A percentile compares a stretch with the other conserved stretches of the same genome.
Conservation (phyloP, 1,140 invertebrate species). For the Danaus melanippus region DNA sequence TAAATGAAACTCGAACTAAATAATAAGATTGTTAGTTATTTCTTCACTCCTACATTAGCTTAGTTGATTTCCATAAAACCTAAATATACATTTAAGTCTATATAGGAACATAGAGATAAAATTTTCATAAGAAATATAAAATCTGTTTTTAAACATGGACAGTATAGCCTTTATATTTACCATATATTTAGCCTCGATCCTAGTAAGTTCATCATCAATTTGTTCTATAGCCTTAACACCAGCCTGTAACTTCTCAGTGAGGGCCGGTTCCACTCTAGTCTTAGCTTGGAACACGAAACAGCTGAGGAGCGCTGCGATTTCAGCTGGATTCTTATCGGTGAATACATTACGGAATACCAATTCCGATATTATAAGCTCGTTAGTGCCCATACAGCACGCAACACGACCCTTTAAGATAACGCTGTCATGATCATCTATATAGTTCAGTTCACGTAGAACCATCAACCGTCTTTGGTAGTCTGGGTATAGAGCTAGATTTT, state of each 20-base stretch:
- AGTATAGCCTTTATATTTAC: slow-evolving; percentile 25
- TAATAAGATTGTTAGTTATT: too few relatives aligned
- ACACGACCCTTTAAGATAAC: slow-evolving; percentile 76
- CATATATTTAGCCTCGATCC: slow-evolving; percentile 61
- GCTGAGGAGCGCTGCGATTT: slow-evolving; percentile 94
- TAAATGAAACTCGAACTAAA: too few relatives aligned
- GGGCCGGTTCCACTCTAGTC: slow-evolving; percentile 71
- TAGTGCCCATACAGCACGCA: slow-evolving; percentile 95
- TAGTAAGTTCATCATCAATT: slow-evolving; percentile 55
- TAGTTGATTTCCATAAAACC: too few relatives aligned
- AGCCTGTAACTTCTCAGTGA: slow-evolving; percentile 72
- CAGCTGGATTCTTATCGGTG: slow-evolving; percentile 85
- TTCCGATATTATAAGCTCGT: slow-evolving; percentile 96
- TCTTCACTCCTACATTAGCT: too few relatives aligned
- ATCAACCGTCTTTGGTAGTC: slow-evolving; percentile 90
- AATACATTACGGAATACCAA: slow-evolving; percentile 95
- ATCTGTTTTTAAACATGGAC: too few relatives aligned
- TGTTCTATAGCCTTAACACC: slow-evolving; percentile 57
- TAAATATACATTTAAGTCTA: too few relatives aligned
- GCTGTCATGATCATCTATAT: slow-evolving; percentile 75
- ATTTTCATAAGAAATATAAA: too few relatives aligned
- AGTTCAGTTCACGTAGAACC: slow-evolving; percentile 85
- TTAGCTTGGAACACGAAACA: slow-evolving; percentile 93
- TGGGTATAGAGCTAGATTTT: slow-evolving; percentile 88
- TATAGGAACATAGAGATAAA: too few relatives aligned